Evolutionary conservation across 2,113 vertebrate species (phyloP).

Genomic region (Hypocryptadius cinnamomeus): DNA sequence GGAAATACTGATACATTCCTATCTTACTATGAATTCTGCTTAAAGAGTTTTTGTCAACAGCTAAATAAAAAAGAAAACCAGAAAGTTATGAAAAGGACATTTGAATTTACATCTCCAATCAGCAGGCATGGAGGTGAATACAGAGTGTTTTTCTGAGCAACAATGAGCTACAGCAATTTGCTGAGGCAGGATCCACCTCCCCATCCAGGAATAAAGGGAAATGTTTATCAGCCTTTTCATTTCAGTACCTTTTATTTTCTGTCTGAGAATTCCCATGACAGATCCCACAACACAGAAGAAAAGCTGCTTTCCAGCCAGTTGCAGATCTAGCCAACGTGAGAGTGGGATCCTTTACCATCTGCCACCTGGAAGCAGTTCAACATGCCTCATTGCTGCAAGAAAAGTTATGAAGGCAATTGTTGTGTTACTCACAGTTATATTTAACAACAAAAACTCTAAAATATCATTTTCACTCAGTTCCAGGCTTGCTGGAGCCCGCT

Average conservation of each 20-base stretch:
- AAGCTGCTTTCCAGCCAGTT: background rate
- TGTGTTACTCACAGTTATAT: background rate
- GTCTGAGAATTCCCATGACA: background rate
- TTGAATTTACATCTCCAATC: background rate
- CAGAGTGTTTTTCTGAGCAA: background rate
- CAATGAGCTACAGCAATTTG: background rate
- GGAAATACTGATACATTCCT: background rate
- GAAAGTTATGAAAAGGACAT: background rate
- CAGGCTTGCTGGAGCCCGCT: background rate
- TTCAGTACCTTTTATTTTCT: background rate
- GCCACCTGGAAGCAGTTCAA: slow-evolving; percentile 37
- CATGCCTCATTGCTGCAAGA: background rate
- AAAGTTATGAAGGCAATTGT: background rate
- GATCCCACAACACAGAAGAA: background rate
- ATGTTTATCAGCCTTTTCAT: background rate
- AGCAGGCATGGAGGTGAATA: background rate
- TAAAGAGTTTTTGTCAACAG: background rate
- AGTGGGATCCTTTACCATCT: slow-evolving; percentile 25
- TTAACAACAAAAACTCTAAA: background rate
- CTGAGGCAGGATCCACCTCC: background rate
- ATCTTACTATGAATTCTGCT: background rate
- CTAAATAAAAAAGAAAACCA: background rate
- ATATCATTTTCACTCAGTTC: background rate
- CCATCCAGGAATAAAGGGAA: background rate
- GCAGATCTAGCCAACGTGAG: background rate